Percentiles rank a stretch among this genome's conserved stretches.
phyloP scores from a whole-genome alignment of 2,113 vertebrate genomes.

The Crotalus tigris region DNA sequence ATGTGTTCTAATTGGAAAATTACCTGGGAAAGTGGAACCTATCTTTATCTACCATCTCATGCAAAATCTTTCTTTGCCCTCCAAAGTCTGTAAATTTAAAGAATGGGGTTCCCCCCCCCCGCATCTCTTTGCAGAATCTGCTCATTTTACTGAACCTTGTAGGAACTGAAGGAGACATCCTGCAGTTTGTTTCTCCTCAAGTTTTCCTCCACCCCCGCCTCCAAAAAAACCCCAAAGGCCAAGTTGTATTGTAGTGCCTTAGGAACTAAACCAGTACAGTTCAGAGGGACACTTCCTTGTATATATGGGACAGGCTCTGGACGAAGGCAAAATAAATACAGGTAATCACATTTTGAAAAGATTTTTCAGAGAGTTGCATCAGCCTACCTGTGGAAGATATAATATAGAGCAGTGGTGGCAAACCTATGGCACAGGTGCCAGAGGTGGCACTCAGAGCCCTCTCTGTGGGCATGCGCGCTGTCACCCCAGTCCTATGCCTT shows the following conservation, averaged over 20 bases:
- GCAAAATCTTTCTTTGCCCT: neutral
- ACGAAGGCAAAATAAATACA: neutral
- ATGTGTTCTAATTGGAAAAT: neutral
- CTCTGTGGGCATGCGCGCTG: no score
- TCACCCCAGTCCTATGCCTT: no score
- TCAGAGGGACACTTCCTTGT: neutral
- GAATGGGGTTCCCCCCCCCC: neutral
- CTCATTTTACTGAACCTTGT: neutral
- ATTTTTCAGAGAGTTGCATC: neutral
- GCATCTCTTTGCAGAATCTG: neutral
- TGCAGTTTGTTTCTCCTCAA: neutral
- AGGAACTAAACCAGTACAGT: neutral
- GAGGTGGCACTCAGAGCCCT: no score
- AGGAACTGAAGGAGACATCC: neutral
- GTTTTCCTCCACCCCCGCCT: fast-evolving
- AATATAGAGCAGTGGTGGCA: no score
- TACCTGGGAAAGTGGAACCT: neutral
- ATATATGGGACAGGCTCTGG: neutral
- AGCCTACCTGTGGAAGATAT: neutral
- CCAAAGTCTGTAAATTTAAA: neutral
- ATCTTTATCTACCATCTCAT: neutral
- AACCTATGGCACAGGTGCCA: no score
- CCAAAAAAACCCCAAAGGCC: neutral
- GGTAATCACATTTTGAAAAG: neutral
- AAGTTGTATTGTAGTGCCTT: neutral